Evolutionary conservation across 2,888 invertebrate genomes (phyloP).

Genomic region (Eurytoma adleriae): DNA sequence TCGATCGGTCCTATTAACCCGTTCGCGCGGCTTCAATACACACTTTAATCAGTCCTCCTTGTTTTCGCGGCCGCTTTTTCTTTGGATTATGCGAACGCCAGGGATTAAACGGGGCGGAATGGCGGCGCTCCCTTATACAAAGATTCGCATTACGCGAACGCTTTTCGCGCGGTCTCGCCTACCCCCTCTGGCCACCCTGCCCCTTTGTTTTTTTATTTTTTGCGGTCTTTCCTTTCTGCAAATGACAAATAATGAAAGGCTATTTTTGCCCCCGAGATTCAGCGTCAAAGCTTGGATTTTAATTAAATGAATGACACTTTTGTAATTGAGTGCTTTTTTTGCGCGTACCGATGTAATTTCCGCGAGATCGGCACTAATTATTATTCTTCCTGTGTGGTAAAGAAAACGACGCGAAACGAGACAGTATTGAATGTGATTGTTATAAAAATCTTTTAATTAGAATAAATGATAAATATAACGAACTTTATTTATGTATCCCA

Average conservation of each 20-base stretch:
- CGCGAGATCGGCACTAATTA: constrained; percentile 44
- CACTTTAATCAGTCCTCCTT: constrained; percentile 33
- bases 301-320: constrained; percentile 44
- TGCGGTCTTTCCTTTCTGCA: constrained; percentile 2
- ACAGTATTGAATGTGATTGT: background rate
- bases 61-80: constrained; percentile 14
- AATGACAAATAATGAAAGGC: constrained; percentile 20
- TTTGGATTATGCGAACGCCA: constrained; percentile 24
- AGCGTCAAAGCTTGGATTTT: constrained; percentile 17
- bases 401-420: background rate
- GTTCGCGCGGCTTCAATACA: constrained; percentile 12
- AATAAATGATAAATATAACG: too few species aligned
- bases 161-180: background rate
- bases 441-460: too few species aligned
- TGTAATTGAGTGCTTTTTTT: constrained; percentile 29
- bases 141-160: background rate
- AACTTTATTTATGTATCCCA: background rate
- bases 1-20: background rate
- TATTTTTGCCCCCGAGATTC: background rate
- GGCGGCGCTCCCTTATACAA: background rate
- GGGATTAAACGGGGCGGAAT: background rate
- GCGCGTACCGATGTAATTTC: constrained; percentile 27
- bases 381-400: constrained; percentile 7
- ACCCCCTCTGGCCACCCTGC: too few species aligned
- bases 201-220: background rate